phyloP scores from a whole-genome alignment of 2,888 invertebrate species.

The Coleophora deauratella region DNA sequence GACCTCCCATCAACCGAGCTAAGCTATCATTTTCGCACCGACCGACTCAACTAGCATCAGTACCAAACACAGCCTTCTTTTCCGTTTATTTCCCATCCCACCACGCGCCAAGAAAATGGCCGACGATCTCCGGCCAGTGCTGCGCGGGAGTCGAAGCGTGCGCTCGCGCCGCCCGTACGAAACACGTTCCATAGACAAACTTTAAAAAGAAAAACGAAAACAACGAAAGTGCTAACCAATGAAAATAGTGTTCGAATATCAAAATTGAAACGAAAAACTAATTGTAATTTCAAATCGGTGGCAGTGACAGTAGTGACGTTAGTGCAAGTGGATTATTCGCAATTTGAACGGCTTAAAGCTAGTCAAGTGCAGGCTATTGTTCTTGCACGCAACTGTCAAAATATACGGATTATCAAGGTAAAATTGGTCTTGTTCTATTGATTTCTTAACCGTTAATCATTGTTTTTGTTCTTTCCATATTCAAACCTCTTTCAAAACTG shows the following conservation, averaged over 20 bases:
- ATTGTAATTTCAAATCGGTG: conserved; percentile 27
- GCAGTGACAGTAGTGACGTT: conserved; percentile 17
- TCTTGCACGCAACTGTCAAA: conserved; percentile 61
- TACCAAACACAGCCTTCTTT: conserved; percentile 36
- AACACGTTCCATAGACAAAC: conserved; percentile 14
- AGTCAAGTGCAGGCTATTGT: conserved; percentile 32
- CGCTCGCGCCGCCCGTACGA: conserved; percentile 44
- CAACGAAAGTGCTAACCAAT: conserved; percentile 18
- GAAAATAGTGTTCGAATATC: conserved; percentile 19
- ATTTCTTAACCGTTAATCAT: conserved; percentile 26
- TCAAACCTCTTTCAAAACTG: neutral
- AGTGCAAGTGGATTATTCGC: conserved; percentile 1
- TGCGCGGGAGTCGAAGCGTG: conserved; percentile 49
- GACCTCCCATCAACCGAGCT: too few species aligned
- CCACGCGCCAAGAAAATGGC: conserved; percentile 57
- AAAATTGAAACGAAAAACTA: conserved; percentile 26
- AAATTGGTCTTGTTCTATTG: conserved; percentile 28
- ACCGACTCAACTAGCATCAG: conserved; percentile 18
- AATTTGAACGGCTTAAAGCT: neutral
- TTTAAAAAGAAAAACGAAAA: conserved; percentile 27
- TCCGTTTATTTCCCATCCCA: conserved; percentile 58
- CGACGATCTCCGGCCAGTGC: conserved; percentile 43
- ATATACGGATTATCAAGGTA: conserved; percentile 54
- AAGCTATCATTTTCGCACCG: conserved; percentile 19
- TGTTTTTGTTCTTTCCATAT: conserved; percentile 18